These are phyloP conservation scores for Diaperis boleti DNA, from an alignment of 2,888 invertebrate genomes.

Conservation along the genomic window DNA sequence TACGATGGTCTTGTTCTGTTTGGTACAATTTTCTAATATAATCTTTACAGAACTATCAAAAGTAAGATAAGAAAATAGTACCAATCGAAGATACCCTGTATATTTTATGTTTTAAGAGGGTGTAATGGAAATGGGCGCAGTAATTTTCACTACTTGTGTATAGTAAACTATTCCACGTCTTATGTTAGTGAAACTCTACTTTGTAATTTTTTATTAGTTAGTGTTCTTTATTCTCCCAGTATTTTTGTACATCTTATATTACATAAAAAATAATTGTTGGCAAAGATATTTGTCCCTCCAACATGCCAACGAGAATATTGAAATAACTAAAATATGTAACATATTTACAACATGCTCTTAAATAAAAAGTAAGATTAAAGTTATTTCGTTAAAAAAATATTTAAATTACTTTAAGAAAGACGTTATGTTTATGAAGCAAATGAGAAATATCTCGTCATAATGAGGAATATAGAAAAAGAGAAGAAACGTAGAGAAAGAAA, in stretches of 20 bases:
- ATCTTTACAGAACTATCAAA: too few relatives aligned
- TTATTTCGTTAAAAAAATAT: too few relatives aligned
- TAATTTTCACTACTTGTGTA: background rate
- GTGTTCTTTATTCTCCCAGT: too few relatives aligned
- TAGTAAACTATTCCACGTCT: background rate
- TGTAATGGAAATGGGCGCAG: slow-evolving; percentile 12
- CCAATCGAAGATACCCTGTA: background rate
- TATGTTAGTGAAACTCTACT: background rate
- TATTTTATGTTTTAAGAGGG: background rate
- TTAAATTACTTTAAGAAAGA: too few relatives aligned
- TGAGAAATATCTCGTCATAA: slow-evolving; percentile 25
- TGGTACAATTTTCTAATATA: background rate
- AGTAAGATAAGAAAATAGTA: slow-evolving; percentile 2
- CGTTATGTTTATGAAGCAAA: too few relatives aligned
- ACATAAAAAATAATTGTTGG: too few relatives aligned
- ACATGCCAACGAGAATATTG: slow-evolving; percentile 1
- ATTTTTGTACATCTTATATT: too few relatives aligned
- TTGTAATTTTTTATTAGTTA: background rate
- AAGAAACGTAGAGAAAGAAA: slow-evolving; percentile 25
- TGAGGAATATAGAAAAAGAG: slow-evolving; percentile 18
- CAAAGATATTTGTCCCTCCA: too few relatives aligned
- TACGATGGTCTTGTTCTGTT: background rate
- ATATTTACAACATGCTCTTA: slow-evolving; percentile 18
- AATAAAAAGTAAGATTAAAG: too few relatives aligned
- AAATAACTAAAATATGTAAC: too few relatives aligned